phyloP scores from a whole-genome alignment of 2,888 invertebrate genomes.

The Heliconius erato region DNA sequence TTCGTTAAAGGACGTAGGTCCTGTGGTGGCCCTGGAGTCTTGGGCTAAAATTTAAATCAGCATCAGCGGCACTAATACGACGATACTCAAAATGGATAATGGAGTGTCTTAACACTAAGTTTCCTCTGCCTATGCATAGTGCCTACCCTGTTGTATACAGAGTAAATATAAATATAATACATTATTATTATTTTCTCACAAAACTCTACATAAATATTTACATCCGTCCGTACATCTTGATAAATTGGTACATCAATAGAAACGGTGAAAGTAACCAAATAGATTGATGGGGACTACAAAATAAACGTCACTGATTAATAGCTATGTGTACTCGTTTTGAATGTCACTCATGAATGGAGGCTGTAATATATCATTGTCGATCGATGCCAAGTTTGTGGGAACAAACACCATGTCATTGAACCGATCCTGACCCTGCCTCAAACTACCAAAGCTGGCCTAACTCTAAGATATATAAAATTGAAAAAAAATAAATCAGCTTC shows the following conservation, averaged over 20 bases:
- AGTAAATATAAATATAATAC: too few species aligned
- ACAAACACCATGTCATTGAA: constrained; percentile 52
- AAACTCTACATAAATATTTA: constrained; percentile 17
- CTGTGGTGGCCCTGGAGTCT: too few species aligned
- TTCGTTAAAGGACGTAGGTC: too few species aligned
- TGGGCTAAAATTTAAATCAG: too few species aligned
- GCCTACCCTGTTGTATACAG: too few species aligned
- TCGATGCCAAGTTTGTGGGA: constrained; percentile 49
- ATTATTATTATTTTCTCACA: too few species aligned
- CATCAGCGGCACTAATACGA: too few species aligned
- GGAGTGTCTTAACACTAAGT: too few species aligned
- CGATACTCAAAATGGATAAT: too few species aligned
- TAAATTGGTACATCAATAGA: constrained; percentile 49
- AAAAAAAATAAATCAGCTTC: too few species aligned
- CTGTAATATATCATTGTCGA: constrained; percentile 65
- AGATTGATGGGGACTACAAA: constrained; percentile 59
- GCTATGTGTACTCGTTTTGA: constrained; percentile 51
- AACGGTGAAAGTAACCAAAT: constrained; percentile 54
- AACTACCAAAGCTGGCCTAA: background rate
- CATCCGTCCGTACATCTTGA: constrained; percentile 22
- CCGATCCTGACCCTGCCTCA: background rate
- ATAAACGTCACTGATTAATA: constrained; percentile 69
- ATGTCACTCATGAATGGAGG: constrained; percentile 67
- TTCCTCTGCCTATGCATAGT: too few species aligned
- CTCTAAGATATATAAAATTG: too few species aligned